Evolutionary conservation across 2,888 invertebrate genomes (phyloP).

Genomic region (Parascotia fuliginaria): DNA sequence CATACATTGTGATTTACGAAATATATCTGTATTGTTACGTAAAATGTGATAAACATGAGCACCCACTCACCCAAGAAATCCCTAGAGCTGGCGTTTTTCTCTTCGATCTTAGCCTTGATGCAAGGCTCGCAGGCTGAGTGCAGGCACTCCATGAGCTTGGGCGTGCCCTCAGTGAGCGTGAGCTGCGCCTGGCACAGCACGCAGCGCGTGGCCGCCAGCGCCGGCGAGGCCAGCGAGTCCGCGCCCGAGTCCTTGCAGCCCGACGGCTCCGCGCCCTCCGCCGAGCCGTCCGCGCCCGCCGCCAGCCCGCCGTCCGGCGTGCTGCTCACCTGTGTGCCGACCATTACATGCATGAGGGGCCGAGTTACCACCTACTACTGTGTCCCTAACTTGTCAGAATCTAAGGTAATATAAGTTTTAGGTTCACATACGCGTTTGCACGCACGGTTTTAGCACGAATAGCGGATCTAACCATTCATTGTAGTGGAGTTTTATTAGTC

Average conservation of each 20-base stretch:
- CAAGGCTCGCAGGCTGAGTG: constrained; percentile 94
- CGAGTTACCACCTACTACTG: too few relatives aligned
- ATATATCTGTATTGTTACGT: too few relatives aligned
- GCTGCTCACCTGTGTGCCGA: constrained; percentile 36
- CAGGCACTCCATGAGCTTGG: constrained; percentile 94
- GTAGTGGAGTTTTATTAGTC: too few relatives aligned
- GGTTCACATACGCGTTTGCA: too few relatives aligned
- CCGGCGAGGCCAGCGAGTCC: constrained; percentile 73
- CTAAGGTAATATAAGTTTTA: too few relatives aligned
- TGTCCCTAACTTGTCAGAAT: too few relatives aligned
- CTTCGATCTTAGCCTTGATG: constrained; percentile 88
- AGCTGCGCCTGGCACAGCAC: constrained; percentile 78
- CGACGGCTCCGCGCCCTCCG: constrained; percentile 21
- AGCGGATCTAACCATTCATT: too few relatives aligned
- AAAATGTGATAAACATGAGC: too few relatives aligned
- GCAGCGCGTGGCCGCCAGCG: constrained; percentile 76
- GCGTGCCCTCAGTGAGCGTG: constrained; percentile 77
- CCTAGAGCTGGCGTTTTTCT: constrained; percentile 65
- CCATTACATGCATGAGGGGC: not conserved
- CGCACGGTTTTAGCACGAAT: too few relatives aligned
- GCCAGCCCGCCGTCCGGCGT: constrained; percentile 36
- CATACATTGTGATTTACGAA: too few relatives aligned
- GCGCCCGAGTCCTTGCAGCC: constrained; percentile 56
- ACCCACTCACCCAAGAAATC: constrained; percentile 75
- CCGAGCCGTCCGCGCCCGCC: constrained; percentile 22